Conservation (phyloP, 92 coral and sea anemone genomes). For the Meandrina meandrites region DNA sequence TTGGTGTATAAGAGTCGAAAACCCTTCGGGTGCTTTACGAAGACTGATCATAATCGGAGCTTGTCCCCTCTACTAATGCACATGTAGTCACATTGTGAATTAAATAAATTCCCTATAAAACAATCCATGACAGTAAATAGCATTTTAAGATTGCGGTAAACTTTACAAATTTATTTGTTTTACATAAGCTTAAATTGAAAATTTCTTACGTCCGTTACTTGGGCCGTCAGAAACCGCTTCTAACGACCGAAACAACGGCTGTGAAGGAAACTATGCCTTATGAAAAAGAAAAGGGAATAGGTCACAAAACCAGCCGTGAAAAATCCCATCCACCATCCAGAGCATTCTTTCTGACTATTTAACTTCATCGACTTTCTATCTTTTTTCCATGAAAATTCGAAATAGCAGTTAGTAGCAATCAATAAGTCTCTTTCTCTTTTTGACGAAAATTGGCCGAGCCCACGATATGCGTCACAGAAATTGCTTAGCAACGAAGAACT, state of each 20-base stretch:
- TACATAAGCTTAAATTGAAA: neutral
- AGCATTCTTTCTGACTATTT: neutral
- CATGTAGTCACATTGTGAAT: neutral
- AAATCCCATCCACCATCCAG: neutral
- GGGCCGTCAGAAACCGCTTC: neutral
- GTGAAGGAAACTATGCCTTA: no score
- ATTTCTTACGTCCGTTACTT: neutral
- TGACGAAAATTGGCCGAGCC: no score
- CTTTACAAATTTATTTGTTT: neutral
- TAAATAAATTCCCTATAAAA: neutral
- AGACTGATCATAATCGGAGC: neutral
- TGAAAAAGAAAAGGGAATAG: neutral
- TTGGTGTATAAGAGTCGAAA: neutral
- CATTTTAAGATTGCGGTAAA: neutral
- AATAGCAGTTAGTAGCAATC: no score
- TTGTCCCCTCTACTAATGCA: neutral
- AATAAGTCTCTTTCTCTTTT: no score
- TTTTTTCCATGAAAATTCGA: no score
- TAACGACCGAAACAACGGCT: no score
- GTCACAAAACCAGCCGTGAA: neutral
- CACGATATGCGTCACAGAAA: no score
- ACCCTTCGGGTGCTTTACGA: neutral
- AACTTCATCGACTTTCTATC: no score
- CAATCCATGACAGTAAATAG: neutral
- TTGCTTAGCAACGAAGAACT: neutral